Percentiles rank a stretch among this genome's conserved stretches.
Conservation (phyloP, 2,888 invertebrate species). For the Neoscelio sp. region DNA sequence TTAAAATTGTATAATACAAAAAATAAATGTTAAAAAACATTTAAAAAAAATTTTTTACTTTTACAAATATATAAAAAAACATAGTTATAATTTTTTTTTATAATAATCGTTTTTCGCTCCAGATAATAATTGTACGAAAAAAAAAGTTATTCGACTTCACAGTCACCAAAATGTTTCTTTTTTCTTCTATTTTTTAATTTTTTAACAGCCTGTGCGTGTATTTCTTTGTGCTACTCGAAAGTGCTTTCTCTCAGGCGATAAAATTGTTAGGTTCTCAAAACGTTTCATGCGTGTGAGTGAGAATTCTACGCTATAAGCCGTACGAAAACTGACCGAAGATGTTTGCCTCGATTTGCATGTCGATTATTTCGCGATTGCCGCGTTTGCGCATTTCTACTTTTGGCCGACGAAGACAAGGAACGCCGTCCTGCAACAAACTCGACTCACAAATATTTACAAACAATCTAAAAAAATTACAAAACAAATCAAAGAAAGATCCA, state of each 20-base stretch:
- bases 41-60: no score
- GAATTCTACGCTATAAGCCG: constrained; percentile 62
- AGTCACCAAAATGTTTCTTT: no score
- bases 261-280: constrained; percentile 53
- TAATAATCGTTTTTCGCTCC: no score
- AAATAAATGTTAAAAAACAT: no score
- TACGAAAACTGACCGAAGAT: constrained; percentile 30
- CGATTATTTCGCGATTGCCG: constrained; percentile 2
- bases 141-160: no score
- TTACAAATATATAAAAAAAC: no score
- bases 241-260: constrained; percentile 56
- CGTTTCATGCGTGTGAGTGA: constrained; percentile 62
- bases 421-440: constrained; percentile 57
- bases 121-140: no score
- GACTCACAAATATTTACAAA: constrained; percentile 39
- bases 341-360: constrained; percentile 43
- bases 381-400: constrained; percentile 10
- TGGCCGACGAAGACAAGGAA: no score
- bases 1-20: no score
- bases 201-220: constrained; percentile 34
- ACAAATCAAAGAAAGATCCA: neutral
- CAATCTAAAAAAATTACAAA: constrained; percentile 8
- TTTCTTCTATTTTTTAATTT: no score
- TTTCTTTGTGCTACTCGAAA: constrained; percentile 40
- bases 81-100: no score